Evolutionary conservation across 2,113 vertebrate species (phyloP).

Genomic region (Phrynosoma blainvillii): DNA sequence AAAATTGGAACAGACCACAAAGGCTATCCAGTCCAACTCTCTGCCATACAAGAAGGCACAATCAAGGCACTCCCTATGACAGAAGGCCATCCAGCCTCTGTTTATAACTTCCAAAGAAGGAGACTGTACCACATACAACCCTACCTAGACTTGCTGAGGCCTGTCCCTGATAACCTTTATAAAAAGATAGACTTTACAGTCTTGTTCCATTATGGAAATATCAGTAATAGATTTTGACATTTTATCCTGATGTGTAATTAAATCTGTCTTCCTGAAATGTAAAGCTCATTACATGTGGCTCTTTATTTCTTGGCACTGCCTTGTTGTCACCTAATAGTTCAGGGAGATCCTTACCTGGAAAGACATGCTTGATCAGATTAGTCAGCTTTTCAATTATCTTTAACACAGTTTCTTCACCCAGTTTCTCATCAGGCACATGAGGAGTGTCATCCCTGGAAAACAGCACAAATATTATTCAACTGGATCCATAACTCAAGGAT

Average conservation of each 20-base stretch:
- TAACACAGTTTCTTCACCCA: slow-evolving; percentile 84
- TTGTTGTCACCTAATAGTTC: not conserved
- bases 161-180: not conserved
- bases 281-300: not conserved
- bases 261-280: not conserved
- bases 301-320: not conserved
- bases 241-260: not conserved
- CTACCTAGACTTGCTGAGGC: not conserved
- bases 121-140: not conserved
- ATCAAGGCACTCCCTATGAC: too few relatives aligned
- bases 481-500: too few relatives aligned
- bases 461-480: not conserved
- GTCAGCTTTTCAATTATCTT: slow-evolving; percentile 86
- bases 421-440: slow-evolving; percentile 85
- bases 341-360: slow-evolving; percentile 83
- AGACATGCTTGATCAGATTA: slow-evolving; percentile 79
- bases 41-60: too few relatives aligned
- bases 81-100: too few relatives aligned
- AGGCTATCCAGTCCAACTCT: too few relatives aligned
- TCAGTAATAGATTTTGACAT: not conserved
- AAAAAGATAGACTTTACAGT: not conserved
- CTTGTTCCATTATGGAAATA: not conserved
- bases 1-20: too few relatives aligned
- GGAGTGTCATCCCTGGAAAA: slow-evolving; percentile 90
- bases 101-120: too few relatives aligned